Percentiles rank a stretch among this genome's conserved stretches.
Evolutionary conservation across 2,888 invertebrate genomes (phyloP).

Genomic region (Cylindroiulus punctatus): DNA sequence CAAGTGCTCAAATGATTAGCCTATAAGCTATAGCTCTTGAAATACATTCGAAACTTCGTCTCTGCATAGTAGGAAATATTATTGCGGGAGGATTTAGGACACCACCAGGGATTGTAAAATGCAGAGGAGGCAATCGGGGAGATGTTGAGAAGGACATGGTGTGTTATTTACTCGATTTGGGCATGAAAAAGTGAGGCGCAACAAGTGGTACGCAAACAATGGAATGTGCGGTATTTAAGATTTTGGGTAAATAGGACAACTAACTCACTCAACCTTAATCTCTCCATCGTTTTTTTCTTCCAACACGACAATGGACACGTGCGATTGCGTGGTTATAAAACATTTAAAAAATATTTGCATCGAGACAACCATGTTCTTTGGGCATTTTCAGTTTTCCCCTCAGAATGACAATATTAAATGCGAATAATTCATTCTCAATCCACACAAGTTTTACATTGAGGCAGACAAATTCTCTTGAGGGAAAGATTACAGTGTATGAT

Average conservation of each 20-base stretch:
- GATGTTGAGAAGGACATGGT: constrained; percentile 1
- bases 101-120: not conserved
- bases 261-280: constrained; percentile 48
- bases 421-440: too few species aligned
- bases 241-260: constrained; percentile 51
- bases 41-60: not conserved
- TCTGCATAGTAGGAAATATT: not conserved
- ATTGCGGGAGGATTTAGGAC: constrained; percentile 36
- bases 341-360: not conserved
- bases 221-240: constrained; percentile 49
- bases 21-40: not conserved
- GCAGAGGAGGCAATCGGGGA: constrained; percentile 10
- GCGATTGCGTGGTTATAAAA: not conserved
- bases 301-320: not conserved
- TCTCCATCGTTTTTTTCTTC: not conserved
- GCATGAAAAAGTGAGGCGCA: constrained; percentile 45
- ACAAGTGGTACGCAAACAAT: constrained; percentile 48
- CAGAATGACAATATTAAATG: not conserved
- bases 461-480: too few species aligned
- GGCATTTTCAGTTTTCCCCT: not conserved
- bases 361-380: not conserved
- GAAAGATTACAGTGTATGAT: too few species aligned
- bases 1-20: constrained; percentile 2
- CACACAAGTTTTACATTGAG: too few species aligned
- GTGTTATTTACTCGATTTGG: constrained; percentile 50